Evolutionary conservation across 2,888 invertebrate genomes (phyloP).

Genomic region (Drosophila formosana): DNA sequence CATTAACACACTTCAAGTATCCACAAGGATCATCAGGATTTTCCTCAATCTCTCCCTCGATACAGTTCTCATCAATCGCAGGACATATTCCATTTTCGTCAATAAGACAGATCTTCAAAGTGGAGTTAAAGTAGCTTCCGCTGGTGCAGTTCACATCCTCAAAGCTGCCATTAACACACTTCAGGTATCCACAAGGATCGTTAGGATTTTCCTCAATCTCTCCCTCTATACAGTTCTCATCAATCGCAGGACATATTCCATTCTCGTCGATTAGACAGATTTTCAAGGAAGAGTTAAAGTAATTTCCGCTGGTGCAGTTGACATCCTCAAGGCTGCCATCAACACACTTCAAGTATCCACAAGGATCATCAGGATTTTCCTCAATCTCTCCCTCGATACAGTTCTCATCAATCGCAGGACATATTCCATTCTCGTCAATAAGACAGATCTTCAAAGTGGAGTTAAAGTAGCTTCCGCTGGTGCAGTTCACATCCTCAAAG

Average conservation of each 20-base stretch:
- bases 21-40: conserved; percentile 31
- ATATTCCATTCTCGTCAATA: conserved; percentile 32
- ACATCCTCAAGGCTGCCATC: neutral
- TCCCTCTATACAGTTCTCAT: neutral
- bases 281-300: neutral
- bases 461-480: conserved; percentile 23
- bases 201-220: conserved; percentile 1
- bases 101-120: neutral
- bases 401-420: neutral
- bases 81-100: neutral
- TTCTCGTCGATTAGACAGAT: conserved; percentile 41
- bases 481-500: neutral
- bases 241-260: conserved; percentile 16
- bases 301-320: conserved; percentile 29
- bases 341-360: conserved; percentile 21
- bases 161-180: neutral
- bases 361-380: neutral
- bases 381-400: conserved; percentile 1
- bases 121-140: conserved; percentile 8
- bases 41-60: conserved; percentile 8
- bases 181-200: neutral
- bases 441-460: conserved; percentile 14
- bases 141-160: neutral
- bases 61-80: conserved; percentile 5
- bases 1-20: conserved; percentile 36